A percentile compares a stretch with the other conserved stretches of the same genome.
Conservation (phyloP, 2,113 vertebrate species). For the Protobothrops mucrosquamatus region DNA sequence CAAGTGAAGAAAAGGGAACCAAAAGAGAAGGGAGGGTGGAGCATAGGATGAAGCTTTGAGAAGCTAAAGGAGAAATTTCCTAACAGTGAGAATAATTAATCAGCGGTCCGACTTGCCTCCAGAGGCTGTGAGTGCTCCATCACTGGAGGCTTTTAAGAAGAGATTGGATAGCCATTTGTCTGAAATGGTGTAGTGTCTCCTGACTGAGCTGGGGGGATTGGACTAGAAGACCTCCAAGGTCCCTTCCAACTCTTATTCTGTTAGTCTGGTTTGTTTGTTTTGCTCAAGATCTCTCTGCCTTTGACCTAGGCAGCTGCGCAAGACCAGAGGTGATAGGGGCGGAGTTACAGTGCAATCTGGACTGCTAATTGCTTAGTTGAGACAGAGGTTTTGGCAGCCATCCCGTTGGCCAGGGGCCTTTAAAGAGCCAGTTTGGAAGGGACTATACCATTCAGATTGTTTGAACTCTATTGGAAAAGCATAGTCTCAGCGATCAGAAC, state of each 20-base stretch:
- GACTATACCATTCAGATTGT: neutral
- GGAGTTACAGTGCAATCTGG: slow-evolving; percentile 70
- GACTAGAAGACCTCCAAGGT: neutral
- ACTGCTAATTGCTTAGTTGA: slow-evolving; percentile 71
- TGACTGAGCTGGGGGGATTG: neutral
- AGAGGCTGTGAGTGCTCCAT: neutral
- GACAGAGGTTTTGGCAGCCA: slow-evolving; percentile 66
- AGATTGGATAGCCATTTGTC: neutral
- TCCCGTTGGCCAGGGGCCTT: slow-evolving; percentile 62
- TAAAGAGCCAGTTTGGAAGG: neutral
- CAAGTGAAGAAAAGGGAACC: no score
- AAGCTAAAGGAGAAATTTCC: neutral
- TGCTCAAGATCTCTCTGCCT: slow-evolving; percentile 61
- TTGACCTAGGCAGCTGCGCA: slow-evolving; percentile 64
- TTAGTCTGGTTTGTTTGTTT: neutral
- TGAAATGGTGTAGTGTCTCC: neutral
- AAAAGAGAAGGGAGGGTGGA: neutral
- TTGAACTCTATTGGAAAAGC: neutral
- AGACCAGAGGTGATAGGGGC: slow-evolving; percentile 61
- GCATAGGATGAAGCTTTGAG: neutral
- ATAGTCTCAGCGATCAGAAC: neutral
- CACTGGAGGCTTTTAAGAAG: neutral
- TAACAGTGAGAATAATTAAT: neutral
- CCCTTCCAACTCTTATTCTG: neutral
- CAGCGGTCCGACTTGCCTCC: neutral